Evolutionary conservation across 2,113 vertebrate genomes (phyloP).

Genomic region (Geococcyx californianus): DNA sequence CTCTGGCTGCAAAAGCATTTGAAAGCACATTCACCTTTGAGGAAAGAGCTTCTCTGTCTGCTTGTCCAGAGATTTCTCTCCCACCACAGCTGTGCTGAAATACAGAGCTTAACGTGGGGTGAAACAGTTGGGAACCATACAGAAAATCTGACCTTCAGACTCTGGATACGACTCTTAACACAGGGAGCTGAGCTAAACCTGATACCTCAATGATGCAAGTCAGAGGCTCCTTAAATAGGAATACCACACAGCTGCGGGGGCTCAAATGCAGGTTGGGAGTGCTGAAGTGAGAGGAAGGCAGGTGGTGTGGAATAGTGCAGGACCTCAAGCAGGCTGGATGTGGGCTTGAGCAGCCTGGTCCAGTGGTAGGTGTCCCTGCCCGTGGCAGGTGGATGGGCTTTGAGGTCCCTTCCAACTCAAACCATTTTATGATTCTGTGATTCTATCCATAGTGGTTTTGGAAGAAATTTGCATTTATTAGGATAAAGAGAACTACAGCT

Average conservation of each 20-base stretch:
- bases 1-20: not conserved
- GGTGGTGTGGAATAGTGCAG: not conserved
- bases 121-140: not conserved
- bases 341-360: no score
- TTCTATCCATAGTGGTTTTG: not conserved
- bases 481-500: not conserved
- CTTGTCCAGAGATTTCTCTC: not conserved
- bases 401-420: no score
- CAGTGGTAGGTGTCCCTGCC: no score
- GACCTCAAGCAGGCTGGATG: not conserved
- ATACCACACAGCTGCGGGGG: not conserved
- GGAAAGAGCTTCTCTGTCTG: not conserved
- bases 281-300: not conserved
- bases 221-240: not conserved
- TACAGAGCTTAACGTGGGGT: not conserved
- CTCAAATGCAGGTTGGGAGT: not conserved
- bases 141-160: not conserved
- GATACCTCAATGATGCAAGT: not conserved
- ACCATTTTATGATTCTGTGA: no score
- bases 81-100: not conserved
- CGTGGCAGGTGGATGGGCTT: no score
- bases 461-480: not conserved
- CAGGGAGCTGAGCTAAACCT: not conserved
- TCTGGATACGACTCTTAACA: not conserved
- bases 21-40: not conserved